Evolutionary conservation across 2,797 vertebrate genomes (phyloP).

Genomic region (Anabacerthia variegaticeps): DNA sequence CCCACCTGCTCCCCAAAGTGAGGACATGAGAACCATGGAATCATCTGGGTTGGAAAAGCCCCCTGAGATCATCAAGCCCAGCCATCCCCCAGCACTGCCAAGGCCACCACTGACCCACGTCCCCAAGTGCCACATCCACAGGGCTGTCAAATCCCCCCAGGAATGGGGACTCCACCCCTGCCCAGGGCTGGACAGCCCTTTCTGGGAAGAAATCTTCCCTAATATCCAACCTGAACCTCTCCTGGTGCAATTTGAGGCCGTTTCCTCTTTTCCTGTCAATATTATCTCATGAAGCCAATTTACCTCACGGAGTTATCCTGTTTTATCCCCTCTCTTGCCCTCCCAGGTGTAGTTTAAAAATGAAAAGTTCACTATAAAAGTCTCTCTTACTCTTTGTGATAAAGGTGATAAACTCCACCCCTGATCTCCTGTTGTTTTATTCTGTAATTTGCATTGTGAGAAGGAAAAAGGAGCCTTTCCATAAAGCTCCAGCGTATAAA

Average conservation of each 20-base stretch:
- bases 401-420: background rate
- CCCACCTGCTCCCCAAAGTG: background rate
- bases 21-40: background rate
- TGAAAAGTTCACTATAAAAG: background rate
- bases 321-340: background rate
- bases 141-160: background rate
- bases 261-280: background rate
- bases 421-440: background rate
- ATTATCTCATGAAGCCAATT: background rate
- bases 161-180: background rate
- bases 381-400: background rate
- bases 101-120: background rate
- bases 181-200: background rate
- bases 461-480: constrained; percentile 1
- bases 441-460: constrained; percentile 12
- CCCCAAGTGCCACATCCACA: background rate
- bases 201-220: background rate
- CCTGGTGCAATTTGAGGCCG: background rate
- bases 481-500: background rate
- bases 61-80: background rate
- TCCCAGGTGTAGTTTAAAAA: background rate
- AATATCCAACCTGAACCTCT: background rate
- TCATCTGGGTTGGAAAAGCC: background rate
- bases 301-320: background rate
- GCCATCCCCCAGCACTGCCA: background rate